Conservation (phyloP, 2,797 vertebrate species). For the Rhinoraja longicauda region DNA sequence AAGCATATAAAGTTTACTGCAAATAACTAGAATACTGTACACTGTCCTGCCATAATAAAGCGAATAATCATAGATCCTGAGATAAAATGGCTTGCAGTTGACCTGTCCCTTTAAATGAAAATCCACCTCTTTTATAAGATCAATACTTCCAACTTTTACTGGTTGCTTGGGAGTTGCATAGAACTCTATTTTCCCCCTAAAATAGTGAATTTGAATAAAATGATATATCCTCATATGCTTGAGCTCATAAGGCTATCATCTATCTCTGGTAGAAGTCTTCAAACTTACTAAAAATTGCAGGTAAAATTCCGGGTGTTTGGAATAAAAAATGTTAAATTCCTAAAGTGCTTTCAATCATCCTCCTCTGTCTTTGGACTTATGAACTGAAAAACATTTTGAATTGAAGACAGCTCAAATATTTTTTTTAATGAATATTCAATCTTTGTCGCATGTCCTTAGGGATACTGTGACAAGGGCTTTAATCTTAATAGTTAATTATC, state of each 20-base stretch:
- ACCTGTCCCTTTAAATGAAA: background rate
- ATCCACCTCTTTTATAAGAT: background rate
- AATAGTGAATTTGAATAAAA: background rate
- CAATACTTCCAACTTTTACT: background rate
- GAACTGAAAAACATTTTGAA: background rate
- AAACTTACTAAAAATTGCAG: background rate
- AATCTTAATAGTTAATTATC: slow-evolving; percentile 3
- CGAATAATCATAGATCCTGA: background rate
- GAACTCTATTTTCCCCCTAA: background rate
- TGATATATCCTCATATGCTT: background rate
- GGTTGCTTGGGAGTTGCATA: background rate
- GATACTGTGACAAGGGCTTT: background rate
- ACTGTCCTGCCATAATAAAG: background rate
- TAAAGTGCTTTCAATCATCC: background rate
- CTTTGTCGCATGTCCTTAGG: background rate
- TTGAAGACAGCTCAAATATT: background rate
- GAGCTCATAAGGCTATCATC: background rate
- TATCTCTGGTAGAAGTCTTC: background rate
- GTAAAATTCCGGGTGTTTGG: no score
- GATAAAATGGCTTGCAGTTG: background rate
- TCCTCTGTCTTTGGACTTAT: background rate
- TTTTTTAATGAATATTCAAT: background rate
- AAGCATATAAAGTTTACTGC: background rate
- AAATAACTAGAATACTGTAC: background rate
- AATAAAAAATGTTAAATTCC: background rate